Evolutionary conservation across 1,140 invertebrate species (phyloP).

Genomic region (Trichonephila clavata): DNA sequence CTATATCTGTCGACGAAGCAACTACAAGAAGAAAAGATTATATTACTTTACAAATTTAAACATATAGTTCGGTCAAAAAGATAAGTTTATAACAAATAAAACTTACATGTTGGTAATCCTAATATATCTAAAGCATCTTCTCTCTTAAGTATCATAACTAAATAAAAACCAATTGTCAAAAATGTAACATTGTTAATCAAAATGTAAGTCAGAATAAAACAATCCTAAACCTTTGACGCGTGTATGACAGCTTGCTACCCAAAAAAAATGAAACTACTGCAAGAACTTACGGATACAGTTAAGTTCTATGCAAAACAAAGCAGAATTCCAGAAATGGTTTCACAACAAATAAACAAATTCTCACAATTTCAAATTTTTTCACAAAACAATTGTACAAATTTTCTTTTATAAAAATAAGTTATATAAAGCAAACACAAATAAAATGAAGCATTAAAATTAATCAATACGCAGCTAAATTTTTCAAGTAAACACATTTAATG

Average conservation of each 20-base stretch:
- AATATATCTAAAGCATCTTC: conserved; percentile 65
- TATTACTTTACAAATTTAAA: neutral
- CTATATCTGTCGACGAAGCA: conserved; percentile 1
- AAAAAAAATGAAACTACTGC: neutral
- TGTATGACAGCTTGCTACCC: neutral
- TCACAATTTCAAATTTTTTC: too few relatives aligned
- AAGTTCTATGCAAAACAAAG: neutral
- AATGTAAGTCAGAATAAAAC: neutral
- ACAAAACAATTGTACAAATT: too few relatives aligned
- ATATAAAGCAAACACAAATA: too few relatives aligned
- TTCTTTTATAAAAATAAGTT: too few relatives aligned
- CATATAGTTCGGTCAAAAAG: conserved; percentile 18
- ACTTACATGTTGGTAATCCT: conserved; percentile 63
- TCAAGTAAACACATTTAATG: too few relatives aligned
- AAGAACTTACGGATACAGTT: neutral
- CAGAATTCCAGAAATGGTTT: too few relatives aligned
- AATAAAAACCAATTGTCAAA: neutral
- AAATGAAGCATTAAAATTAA: too few relatives aligned
- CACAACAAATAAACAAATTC: too few relatives aligned
- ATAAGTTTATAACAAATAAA: neutral
- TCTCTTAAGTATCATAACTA: conserved; percentile 45
- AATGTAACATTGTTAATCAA: neutral
- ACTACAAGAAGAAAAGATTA: conserved; percentile 30
- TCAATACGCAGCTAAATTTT: too few relatives aligned
- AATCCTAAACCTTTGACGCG: neutral